phyloP scores from a whole-genome alignment of 2,113 vertebrate species.

The Illadopsis cleaveri region DNA sequence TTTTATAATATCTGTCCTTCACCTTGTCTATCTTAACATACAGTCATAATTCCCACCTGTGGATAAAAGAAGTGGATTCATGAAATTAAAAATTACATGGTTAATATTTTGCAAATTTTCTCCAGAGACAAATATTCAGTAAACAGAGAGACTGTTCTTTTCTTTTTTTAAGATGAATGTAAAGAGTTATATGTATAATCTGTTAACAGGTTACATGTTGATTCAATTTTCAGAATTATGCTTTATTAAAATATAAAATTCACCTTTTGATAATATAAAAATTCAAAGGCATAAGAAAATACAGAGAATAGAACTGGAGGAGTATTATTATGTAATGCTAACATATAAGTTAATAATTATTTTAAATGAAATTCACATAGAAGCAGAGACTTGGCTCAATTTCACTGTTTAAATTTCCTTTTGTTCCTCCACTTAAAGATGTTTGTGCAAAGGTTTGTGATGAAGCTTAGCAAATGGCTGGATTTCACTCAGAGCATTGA shows the following conservation, averaged over 20 bases:
- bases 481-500: neutral
- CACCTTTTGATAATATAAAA: neutral
- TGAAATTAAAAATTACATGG: neutral
- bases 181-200: neutral
- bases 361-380: neutral
- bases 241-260: neutral
- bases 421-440: neutral
- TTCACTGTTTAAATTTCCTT: neutral
- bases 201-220: neutral
- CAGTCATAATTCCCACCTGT: neutral
- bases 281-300: neutral
- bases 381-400: neutral
- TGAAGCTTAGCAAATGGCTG: neutral
- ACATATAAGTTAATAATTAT: neutral
- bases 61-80: neutral
- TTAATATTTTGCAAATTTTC: neutral
- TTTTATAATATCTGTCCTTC: neutral
- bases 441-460: neutral
- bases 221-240: neutral
- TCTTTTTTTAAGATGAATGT: neutral
- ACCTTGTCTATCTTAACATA: neutral
- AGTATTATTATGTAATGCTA: neutral
- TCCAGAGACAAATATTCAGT: neutral
- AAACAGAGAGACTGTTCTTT: neutral
- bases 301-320: neutral